These are phyloP conservation scores for Melanotaenia parkinsoni DNA, from an alignment of 2,797 vertebrate genomes.

Conservation along the genomic window DNA sequence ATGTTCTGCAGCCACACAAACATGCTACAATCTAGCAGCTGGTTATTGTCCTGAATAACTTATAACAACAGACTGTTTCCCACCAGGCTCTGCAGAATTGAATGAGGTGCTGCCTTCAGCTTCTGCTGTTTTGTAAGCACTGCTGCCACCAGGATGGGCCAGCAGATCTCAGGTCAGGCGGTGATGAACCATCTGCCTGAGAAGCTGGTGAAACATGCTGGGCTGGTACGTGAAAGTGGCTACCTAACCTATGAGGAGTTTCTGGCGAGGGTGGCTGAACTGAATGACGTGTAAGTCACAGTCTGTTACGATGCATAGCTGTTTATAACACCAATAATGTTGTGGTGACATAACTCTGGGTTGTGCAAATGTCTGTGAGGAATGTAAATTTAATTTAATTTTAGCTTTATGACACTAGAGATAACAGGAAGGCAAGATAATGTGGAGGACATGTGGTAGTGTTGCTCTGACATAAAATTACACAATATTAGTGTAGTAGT, in stretches of 20 bases:
- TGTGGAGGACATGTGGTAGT: background rate
- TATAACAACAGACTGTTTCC: background rate
- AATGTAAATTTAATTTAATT: conserved; percentile 2
- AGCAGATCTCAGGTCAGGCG: conserved; percentile 92
- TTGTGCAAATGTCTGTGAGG: background rate
- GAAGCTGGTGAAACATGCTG: conserved; percentile 92
- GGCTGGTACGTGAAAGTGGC: conserved; percentile 92
- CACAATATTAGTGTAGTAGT: background rate
- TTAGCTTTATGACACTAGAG: conserved; percentile 1
- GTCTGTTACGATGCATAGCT: background rate
- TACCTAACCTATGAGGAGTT: conserved; percentile 97
- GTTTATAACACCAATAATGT: background rate
- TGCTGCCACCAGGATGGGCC: conserved; percentile 87
- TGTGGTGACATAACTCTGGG: background rate
- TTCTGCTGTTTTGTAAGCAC: conserved; percentile 36
- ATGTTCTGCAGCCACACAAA: no score
- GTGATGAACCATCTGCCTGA: conserved; percentile 92
- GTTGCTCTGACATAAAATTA: background rate
- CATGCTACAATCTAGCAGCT: no score
- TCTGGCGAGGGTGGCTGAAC: conserved; percentile 93
- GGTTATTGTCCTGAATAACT: background rate
- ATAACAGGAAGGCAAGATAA: background rate
- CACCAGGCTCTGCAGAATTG: conserved; percentile 52
- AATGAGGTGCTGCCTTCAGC: conserved; percentile 61
- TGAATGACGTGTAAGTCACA: conserved; percentile 94